Base-by-base conservation (phyloP, 2,888 invertebrate genomes). In the Ceraclea dissimilis region DNA sequence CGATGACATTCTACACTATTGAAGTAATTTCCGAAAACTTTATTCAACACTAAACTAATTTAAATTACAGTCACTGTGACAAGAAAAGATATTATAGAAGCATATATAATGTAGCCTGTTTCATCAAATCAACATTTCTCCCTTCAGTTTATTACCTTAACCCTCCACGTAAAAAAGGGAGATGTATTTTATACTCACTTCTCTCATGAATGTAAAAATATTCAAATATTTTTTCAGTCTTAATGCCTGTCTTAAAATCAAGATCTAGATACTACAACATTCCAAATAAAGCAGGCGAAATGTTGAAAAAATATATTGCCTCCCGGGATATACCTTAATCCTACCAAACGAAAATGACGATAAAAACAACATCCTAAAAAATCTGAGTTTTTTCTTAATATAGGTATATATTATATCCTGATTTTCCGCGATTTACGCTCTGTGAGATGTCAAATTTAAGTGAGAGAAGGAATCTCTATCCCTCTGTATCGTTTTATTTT, bases 281-380 rank as follows among this genome's bases (percentile, higher is more conserved):
- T 26, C 33, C 55, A n/a, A 6, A 26, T 33, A 43, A 39, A 54
- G 43, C 50, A 47, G 49, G 39, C 19, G 54, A 43, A 54, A 49
- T 20, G 21, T 20, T 50, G 50, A 55, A 55, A 55, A 43, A n/a
- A n/a, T n/a, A 55, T 55, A 50, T 55, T 55, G 55, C 55, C 55
- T 46, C 44, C 46, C 22, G 55, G 31, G 50, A 55, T 55, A 21
- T 44, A 18, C 19, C 55, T 55, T 53, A 55, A 55, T 55, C 55
- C 51, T 16, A 44, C 26, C 54, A 46, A 55, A 55, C 50, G 55
- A 49, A 55, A 55, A 50, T 55, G 43, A 43, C 55, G 50, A 55
- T 43, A 50, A 55, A 54, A 55, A 55, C 55, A 55, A 46, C 50
- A 39, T 46, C 43, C 13, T 49, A 17, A 54, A 54, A 54, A 20